These are phyloP conservation scores for Eremobia ochroleuca DNA, from an alignment of 2,888 invertebrate genomes.

Conservation along the genomic window DNA sequence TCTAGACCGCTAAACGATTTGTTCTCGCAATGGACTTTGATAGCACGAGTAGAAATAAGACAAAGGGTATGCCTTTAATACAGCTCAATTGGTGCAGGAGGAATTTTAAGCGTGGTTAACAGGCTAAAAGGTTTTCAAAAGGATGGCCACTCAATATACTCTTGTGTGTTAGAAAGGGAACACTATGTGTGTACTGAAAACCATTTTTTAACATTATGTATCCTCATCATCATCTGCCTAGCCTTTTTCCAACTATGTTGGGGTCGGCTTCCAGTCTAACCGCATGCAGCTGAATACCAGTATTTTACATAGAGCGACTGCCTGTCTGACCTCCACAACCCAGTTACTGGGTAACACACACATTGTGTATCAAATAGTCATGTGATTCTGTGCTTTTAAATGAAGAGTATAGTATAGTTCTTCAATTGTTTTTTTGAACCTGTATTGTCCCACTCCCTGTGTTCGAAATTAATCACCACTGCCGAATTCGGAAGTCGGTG, in stretches of 20 bases:
- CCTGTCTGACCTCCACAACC: too few species aligned
- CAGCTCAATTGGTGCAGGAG: conserved; percentile 18
- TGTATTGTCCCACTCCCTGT: too few species aligned
- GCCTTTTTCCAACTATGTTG: too few species aligned
- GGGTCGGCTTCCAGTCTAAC: too few species aligned
- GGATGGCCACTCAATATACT: conserved; percentile 1
- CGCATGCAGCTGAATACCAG: too few species aligned
- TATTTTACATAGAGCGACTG: too few species aligned
- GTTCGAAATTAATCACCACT: too few species aligned
- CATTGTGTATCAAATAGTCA: too few species aligned
- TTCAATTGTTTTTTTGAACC: too few species aligned
- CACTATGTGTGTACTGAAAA: not conserved
- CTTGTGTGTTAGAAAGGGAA: not conserved
- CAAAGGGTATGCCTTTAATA: conserved; percentile 36
- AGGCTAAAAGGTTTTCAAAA: conserved; percentile 35
- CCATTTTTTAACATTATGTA: not conserved
- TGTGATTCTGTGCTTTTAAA: not conserved
- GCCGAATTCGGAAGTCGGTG: too few species aligned
- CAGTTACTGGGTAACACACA: too few species aligned
- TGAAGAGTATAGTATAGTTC: not conserved
- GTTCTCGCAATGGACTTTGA: conserved; percentile 34
- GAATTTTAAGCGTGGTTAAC: conserved; percentile 23
- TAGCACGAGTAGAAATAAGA: conserved; percentile 34
- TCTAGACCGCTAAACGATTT: conserved; percentile 14
- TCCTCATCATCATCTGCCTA: too few species aligned